Base-by-base conservation (phyloP, 2,888 invertebrate genomes). In the Agonopterix subpropinquella region DNA sequence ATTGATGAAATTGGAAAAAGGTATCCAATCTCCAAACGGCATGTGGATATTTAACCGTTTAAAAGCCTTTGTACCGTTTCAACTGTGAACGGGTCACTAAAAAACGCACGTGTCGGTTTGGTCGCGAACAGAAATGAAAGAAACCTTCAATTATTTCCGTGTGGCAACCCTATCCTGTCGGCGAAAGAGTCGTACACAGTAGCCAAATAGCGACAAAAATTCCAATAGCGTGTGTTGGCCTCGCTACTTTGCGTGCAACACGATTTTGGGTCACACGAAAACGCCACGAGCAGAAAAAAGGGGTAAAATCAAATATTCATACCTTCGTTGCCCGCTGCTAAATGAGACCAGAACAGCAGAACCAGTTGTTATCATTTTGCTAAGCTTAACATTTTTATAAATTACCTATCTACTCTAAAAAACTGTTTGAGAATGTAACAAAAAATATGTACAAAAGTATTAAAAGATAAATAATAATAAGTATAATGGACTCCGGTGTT, bases 191-290 rank as follows among this genome's bases (percentile, higher is more conserved):
- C 65, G 70, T 68, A 63, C 61, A 18, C 41, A 2, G 2, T 11
- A 42, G 11, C 46, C 57, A 65, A 67, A 69, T 65, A 67, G 65
- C 69, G 65, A 64, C 65, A 68, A 73, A 77, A 78, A 77, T 75
- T 75, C 77, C 77, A 67, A 71, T 77, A 70, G 67, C 64, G 63
- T 65, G 67, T 69, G 67, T 64, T 61, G 57, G 54, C 64, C 53
- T 55, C 54, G 56, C 55, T 54, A 58, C 63, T 57, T 81, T 70
- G 82, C 82, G 82, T 82, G 82, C 73, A 66, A 55, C 69, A 66
- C 70, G 72, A 75, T 80, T 80, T 79, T 59, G 70, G 82, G 79
- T 78, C 80, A 59, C 81, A 80, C 81, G 81, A 79, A 79, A 62
- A 13, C 36, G 39, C 50, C 57, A 63, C 65, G 64, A 64, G 61